Conservation (phyloP, 2,888 invertebrate species). For the Lysandra coridon region DNA sequence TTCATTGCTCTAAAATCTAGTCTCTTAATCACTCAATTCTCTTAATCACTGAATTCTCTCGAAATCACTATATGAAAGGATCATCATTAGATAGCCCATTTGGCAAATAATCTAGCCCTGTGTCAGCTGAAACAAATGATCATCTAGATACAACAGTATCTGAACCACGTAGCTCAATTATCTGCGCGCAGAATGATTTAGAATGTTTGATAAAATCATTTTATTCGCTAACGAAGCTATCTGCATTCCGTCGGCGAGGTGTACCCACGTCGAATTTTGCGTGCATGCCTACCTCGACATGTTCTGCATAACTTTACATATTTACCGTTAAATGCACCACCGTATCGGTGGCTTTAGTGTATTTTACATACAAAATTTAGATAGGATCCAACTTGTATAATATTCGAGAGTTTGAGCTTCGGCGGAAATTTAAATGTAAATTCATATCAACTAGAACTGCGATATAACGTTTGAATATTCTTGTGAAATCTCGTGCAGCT, state of each 20-base stretch:
- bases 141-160: neutral
- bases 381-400: conserved; percentile 39
- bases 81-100: neutral
- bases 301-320: conserved; percentile 74
- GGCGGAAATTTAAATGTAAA: conserved; percentile 28
- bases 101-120: neutral
- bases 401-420: conserved; percentile 35
- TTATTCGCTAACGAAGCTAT: conserved; percentile 58
- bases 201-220: conserved; percentile 43
- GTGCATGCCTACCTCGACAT: conserved; percentile 53
- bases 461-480: conserved; percentile 16
- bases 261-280: conserved; percentile 57
- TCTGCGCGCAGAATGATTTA: conserved; percentile 36
- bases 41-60: no score
- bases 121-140: neutral
- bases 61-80: neutral
- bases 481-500: conserved; percentile 23
- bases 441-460: conserved; percentile 26
- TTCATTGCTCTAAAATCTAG: no score
- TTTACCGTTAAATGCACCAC: conserved; percentile 57
- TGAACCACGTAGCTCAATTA: conserved; percentile 12
- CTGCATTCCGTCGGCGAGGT: conserved; percentile 53
- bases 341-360: conserved; percentile 54
- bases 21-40: no score
- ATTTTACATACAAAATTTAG: conserved; percentile 38